Evolutionary conservation across 2,888 invertebrate genomes (phyloP).

Genomic region (Escarpia spicata): DNA sequence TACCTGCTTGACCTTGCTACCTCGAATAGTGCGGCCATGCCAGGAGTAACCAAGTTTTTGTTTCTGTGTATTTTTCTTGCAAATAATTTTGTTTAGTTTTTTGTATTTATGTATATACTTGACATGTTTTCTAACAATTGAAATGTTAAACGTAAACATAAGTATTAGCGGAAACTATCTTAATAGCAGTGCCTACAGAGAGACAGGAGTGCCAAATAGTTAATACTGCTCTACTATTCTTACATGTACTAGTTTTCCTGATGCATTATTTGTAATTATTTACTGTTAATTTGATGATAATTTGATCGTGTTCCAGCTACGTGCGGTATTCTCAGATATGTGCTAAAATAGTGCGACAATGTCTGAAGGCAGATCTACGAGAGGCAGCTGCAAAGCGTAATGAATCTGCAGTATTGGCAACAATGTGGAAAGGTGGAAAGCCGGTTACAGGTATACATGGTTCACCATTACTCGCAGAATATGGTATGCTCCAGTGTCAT

Average conservation of each 20-base stretch:
- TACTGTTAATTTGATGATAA: neutral
- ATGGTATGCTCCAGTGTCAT: neutral
- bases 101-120: too few species aligned
- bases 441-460: conserved; percentile 46
- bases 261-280: neutral
- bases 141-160: too few species aligned
- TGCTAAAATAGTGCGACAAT: conserved; percentile 81
- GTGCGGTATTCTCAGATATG: conserved; percentile 96
- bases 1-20: too few species aligned
- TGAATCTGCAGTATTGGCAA: conserved; percentile 80
- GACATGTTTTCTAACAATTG: too few species aligned
- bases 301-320: conserved; percentile 74
- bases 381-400: conserved; percentile 82
- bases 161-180: too few species aligned
- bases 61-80: too few species aligned
- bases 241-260: neutral
- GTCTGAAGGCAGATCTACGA: conserved; percentile 80
- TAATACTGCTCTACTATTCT: neutral
- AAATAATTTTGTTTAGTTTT: too few species aligned
- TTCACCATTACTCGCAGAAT: neutral
- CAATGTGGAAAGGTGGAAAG: conserved; percentile 90
- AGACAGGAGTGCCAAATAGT: too few species aligned
- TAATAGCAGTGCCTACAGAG: too few species aligned
- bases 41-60: too few species aligned
- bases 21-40: too few species aligned